Percentiles rank a stretch among this genome's conserved stretches.
phyloP scores from a whole-genome alignment of 2,888 invertebrate species.

The Netelia inedita region DNA sequence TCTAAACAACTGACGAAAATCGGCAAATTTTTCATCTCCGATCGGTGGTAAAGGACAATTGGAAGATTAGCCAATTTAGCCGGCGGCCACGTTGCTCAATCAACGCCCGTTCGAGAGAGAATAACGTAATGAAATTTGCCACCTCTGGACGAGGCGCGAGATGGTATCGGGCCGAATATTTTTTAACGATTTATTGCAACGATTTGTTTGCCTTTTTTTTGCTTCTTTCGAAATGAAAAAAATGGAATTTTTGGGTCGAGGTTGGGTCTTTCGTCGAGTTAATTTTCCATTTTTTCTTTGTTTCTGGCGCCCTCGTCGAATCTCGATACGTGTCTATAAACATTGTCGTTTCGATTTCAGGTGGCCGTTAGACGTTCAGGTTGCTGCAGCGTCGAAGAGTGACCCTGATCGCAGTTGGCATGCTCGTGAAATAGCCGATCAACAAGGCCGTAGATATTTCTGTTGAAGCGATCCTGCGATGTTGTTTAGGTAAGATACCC shows the following conservation, averaged over 20 bases:
- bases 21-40: constrained; percentile 1
- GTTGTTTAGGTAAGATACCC: constrained; percentile 82
- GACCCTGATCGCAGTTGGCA: constrained; percentile 78
- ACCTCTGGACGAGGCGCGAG: too few relatives aligned
- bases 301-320: not conserved
- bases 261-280: too few relatives aligned
- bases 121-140: too few relatives aligned
- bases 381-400: constrained; percentile 79
- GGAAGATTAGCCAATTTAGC: constrained; percentile 1
- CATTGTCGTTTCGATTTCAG: constrained; percentile 72
- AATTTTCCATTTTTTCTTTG: too few relatives aligned
- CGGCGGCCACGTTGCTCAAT: constrained; percentile 3
- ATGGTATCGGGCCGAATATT: too few relatives aligned
- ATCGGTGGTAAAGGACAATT: constrained; percentile 11
- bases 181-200: too few relatives aligned
- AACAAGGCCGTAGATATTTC: constrained; percentile 79
- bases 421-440: constrained; percentile 81
- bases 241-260: not conserved
- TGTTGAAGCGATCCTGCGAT: constrained; percentile 83
- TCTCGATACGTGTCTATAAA: not conserved
- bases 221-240: not conserved
- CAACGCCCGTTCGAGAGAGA: not conserved
- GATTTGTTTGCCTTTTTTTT: not conserved
- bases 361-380: constrained; percentile 81
- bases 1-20: too few relatives aligned